Conservation (phyloP, 2,888 invertebrate genomes). For the Leptarthrus brevirostris region DNA sequence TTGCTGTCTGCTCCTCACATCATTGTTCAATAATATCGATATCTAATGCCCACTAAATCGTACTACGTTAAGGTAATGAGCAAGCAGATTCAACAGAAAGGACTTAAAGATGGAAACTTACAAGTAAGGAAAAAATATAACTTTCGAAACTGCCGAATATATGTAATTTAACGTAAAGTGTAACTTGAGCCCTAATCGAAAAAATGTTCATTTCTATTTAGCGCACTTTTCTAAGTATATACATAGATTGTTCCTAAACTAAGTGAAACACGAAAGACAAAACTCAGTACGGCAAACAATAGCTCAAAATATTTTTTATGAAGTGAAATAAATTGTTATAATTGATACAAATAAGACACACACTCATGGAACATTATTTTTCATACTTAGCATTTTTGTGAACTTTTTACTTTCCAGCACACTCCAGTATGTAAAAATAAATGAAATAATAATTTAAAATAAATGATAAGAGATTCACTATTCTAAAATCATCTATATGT, state of each 20-base stretch:
- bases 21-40: slow-evolving; percentile 82
- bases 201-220: slow-evolving; percentile 48
- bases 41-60: slow-evolving; percentile 2
- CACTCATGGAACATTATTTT: slow-evolving; percentile 21
- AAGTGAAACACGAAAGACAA: slow-evolving; percentile 56
- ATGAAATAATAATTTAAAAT: slow-evolving; percentile 43
- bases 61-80: not conserved
- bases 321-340: slow-evolving; percentile 41
- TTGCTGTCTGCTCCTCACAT: slow-evolving; percentile 93
- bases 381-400: slow-evolving; percentile 41
- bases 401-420: slow-evolving; percentile 12
- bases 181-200: slow-evolving; percentile 44
- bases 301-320: slow-evolving; percentile 52
- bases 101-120: slow-evolving; percentile 2
- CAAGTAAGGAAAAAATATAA: slow-evolving; percentile 40
- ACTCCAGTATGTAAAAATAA: slow-evolving; percentile 34
- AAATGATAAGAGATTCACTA: slow-evolving; percentile 40
- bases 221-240: slow-evolving; percentile 43
- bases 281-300: slow-evolving; percentile 59
- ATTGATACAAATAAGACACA: slow-evolving; percentile 29
- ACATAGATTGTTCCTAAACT: slow-evolving; percentile 53
- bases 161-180: slow-evolving; percentile 25
- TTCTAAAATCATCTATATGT: slow-evolving; percentile 60
- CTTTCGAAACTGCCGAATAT: slow-evolving; percentile 40
- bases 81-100: not conserved